Evolutionary conservation across 1,140 invertebrate species (phyloP).

Genomic region (Heliconius himera): DNA sequence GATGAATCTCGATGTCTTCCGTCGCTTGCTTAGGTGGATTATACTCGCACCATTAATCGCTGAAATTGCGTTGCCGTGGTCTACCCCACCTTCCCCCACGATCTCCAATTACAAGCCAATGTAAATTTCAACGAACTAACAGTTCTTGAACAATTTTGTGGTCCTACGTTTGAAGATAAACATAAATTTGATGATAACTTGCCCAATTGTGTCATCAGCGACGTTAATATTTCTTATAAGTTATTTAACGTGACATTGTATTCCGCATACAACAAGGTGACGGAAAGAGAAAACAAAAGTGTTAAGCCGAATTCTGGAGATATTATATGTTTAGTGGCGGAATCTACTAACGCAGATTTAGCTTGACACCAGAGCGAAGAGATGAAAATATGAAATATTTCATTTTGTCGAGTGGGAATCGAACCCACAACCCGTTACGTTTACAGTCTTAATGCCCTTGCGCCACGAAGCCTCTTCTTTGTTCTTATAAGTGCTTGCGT

Average conservation of each 20-base stretch:
- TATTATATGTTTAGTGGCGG: no score
- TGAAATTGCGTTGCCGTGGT: conserved; percentile 70
- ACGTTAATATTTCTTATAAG: background rate
- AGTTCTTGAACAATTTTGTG: background rate
- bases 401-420: no score
- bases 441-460: no score
- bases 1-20: conserved; percentile 58
- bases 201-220: background rate
- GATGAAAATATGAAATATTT: no score
- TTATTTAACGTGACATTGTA: background rate
- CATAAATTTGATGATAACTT: background rate
- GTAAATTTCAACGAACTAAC: conserved; percentile 46
- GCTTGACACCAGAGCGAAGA: no score
- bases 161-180: background rate
- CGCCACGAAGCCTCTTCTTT: no score
- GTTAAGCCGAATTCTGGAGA: no score
- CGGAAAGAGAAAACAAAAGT: no score
- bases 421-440: no score
- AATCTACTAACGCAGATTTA: no score
- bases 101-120: conserved; percentile 72
- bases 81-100: conserved; percentile 47
- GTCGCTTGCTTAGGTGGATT: conserved; percentile 73
- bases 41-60: conserved; percentile 75
- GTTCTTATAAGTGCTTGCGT: background rate
- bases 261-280: no score